phyloP scores from a whole-genome alignment of 2,113 vertebrate genomes.

The Osmerus eperlanus region DNA sequence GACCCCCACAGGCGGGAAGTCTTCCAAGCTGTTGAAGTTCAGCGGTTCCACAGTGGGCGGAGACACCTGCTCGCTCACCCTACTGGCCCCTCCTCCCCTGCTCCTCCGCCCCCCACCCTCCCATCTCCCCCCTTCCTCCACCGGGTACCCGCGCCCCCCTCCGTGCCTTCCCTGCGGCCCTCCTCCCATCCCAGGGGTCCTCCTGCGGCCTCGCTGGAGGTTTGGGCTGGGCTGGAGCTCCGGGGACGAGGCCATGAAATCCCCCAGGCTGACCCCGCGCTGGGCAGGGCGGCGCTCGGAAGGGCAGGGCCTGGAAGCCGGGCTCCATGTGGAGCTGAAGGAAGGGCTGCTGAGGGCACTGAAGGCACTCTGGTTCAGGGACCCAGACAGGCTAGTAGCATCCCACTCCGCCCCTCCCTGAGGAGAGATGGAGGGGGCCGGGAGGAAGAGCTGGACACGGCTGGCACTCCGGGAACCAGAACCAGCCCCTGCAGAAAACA shows the following conservation, averaged over 20 bases:
- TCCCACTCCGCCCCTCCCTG: slow-evolving; percentile 43
- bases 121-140: slow-evolving; percentile 68
- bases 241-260: slow-evolving; percentile 72
- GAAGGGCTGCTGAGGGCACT: slow-evolving; percentile 73
- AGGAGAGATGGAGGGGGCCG: slow-evolving; percentile 54
- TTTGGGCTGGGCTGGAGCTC: slow-evolving; percentile 67
- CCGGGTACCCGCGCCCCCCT: slow-evolving; percentile 59
- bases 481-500: slow-evolving; percentile 42
- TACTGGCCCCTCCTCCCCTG: slow-evolving; percentile 52
- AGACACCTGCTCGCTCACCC: slow-evolving; percentile 58
- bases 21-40: slow-evolving; percentile 92
- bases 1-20: slow-evolving; percentile 90
- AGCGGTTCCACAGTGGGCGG: slow-evolving; percentile 67
- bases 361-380: slow-evolving; percentile 47
- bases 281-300: slow-evolving; percentile 73
- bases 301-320: slow-evolving; percentile 62
- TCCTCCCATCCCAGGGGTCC: slow-evolving; percentile 41
- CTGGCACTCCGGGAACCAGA: slow-evolving; percentile 61
- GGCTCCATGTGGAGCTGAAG: slow-evolving; percentile 65
- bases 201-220: slow-evolving; percentile 70
- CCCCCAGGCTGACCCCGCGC: slow-evolving; percentile 72
- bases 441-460: slow-evolving; percentile 85
- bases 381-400: slow-evolving; percentile 21
- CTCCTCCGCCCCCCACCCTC: slow-evolving; percentile 72
- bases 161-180: slow-evolving; percentile 55